Percentiles rank a stretch among this genome's conserved stretches.
These are phyloP conservation scores for Cabera pusaria DNA, from an alignment of 2,888 invertebrate species.

Conservation along the genomic window DNA sequence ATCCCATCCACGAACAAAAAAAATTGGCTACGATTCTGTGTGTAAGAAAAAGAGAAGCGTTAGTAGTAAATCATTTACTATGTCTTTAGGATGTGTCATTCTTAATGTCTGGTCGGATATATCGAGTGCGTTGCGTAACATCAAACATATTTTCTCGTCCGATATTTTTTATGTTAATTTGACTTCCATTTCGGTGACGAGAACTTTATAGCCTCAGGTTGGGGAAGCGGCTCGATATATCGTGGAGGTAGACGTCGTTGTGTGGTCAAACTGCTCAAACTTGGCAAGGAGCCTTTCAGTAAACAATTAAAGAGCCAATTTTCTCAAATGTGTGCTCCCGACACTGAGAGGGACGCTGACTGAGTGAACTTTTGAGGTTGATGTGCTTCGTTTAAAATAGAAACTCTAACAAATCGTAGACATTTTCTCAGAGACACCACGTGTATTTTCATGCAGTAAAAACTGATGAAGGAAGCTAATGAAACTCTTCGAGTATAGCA, in stretches of 20 bases:
- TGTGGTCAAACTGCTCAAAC: slow-evolving; percentile 23
- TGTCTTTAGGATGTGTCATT: slow-evolving; percentile 55
- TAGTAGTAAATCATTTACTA: slow-evolving; percentile 62
- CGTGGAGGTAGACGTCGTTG: slow-evolving; percentile 22
- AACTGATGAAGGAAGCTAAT: slow-evolving; percentile 15
- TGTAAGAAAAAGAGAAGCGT: slow-evolving; percentile 45
- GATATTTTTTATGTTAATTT: slow-evolving; percentile 40
- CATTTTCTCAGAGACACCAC: slow-evolving; percentile 12
- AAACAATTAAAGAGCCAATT: slow-evolving; percentile 34
- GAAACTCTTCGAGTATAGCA: slow-evolving; percentile 13
- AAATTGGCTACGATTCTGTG: slow-evolving; percentile 69
- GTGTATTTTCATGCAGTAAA: slow-evolving; percentile 6
- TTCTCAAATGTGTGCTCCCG: slow-evolving; percentile 25
- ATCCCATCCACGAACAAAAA: slow-evolving; percentile 52
- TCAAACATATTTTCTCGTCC: slow-evolving; percentile 37
- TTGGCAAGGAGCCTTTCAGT: slow-evolving; percentile 30
- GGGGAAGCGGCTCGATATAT: slow-evolving; percentile 25
- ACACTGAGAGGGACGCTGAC: slow-evolving; percentile 14
- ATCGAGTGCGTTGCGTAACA: slow-evolving; percentile 49
- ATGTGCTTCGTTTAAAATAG: slow-evolving; percentile 18
- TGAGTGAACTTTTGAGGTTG: slow-evolving; percentile 23
- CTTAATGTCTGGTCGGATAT: slow-evolving; percentile 46
- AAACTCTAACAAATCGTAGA: slow-evolving; percentile 7
- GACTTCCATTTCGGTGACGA: slow-evolving; percentile 42
- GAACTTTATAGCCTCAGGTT: slow-evolving; percentile 38